Conservation (phyloP, 1,140 invertebrate species). For the Alviniconcha marisindica region DNA sequence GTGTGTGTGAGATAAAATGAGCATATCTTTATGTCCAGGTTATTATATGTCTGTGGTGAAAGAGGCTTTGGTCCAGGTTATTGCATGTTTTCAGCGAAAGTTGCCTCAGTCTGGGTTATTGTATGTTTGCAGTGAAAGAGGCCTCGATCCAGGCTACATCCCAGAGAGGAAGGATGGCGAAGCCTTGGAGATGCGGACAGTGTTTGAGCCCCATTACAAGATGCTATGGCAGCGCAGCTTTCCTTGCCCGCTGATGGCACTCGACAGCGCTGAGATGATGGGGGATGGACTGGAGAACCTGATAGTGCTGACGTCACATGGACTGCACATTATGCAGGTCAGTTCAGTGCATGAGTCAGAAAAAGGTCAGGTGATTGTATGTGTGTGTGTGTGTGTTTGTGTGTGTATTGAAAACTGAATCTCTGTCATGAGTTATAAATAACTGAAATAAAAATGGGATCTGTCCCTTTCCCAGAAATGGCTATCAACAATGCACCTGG, state of each 20-base stretch:
- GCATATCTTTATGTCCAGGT: too few relatives aligned
- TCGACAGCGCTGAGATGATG: slow-evolving; percentile 83
- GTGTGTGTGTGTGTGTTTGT: not conserved
- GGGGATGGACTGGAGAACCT: slow-evolving; percentile 84
- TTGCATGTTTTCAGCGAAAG: too few relatives aligned
- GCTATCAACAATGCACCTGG: too few relatives aligned
- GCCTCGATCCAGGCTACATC: not conserved
- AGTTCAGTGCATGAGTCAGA: too few relatives aligned
- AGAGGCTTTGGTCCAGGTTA: too few relatives aligned
- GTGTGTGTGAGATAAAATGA: too few relatives aligned
- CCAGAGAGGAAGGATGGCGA: not conserved
- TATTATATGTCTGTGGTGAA: too few relatives aligned
- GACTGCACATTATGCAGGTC: slow-evolving; percentile 84
- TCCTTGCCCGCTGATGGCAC: slow-evolving; percentile 81
- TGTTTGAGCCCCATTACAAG: slow-evolving; percentile 24
- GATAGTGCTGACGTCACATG: slow-evolving; percentile 82
- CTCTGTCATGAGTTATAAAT: too few relatives aligned
- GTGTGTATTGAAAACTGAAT: not conserved
- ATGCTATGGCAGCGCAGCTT: slow-evolving; percentile 76
- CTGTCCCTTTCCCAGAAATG: too few relatives aligned
- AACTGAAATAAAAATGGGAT: too few relatives aligned
- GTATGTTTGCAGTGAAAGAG: not conserved
- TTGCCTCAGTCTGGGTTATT: too few relatives aligned
- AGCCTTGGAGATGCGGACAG: slow-evolving; percentile 8
- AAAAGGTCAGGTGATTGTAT: too few relatives aligned